Conservation (phyloP, 2,113 vertebrate species). For the Terrapene triunguis region DNA sequence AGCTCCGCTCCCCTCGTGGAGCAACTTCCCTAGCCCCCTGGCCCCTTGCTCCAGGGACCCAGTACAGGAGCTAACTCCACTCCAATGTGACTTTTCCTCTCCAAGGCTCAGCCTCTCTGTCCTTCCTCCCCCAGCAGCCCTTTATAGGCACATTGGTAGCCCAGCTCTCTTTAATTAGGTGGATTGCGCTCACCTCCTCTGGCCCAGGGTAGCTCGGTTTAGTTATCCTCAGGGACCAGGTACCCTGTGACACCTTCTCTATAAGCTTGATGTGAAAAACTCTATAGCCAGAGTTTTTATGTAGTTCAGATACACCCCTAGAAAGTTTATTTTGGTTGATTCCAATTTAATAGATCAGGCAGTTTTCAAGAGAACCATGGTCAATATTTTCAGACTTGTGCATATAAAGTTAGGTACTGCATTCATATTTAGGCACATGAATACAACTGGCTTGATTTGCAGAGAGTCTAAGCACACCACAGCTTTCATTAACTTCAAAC, state of each 20-base stretch:
- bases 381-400: neutral
- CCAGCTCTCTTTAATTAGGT: neutral
- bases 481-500: neutral
- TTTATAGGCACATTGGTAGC: neutral
- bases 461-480: constrained; percentile 1
- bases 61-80: neutral
- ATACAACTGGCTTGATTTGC: neutral
- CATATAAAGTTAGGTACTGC: neutral
- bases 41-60: neutral
- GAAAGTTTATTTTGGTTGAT: neutral
- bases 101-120: neutral
- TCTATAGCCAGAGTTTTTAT: constrained; percentile 7
- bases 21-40: neutral
- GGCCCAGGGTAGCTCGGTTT: neutral
- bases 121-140: neutral
- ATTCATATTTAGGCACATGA: constrained; percentile 2
- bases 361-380: neutral
- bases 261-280: neutral
- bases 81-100: neutral
- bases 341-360: neutral
- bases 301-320: neutral
- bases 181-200: neutral
- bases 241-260: neutral
- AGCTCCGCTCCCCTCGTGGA: neutral
- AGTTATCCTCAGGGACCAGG: neutral